These are phyloP conservation scores for Macroramphosus scolopax DNA, from an alignment of 2,797 vertebrate genomes.

Conservation along the genomic window DNA sequence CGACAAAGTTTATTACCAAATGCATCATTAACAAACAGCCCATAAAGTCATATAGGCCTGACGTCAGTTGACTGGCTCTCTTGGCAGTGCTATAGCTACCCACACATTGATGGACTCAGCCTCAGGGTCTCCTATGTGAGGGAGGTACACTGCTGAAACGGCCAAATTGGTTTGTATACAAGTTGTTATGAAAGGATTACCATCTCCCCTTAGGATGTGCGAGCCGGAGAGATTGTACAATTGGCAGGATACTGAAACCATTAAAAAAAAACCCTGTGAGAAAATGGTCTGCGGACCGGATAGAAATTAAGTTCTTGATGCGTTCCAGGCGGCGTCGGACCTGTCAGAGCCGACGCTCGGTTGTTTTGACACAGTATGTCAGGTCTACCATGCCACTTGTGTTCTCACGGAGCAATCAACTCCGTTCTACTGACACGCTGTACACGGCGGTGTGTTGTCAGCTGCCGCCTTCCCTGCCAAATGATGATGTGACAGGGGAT, in stretches of 20 bases:
- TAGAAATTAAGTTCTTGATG: slow-evolving; percentile 34
- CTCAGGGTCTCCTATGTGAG: slow-evolving; percentile 63
- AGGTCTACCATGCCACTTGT: slow-evolving; percentile 30
- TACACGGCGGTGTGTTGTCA: slow-evolving; percentile 27
- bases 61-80: slow-evolving; percentile 54
- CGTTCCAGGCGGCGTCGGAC: slow-evolving; percentile 20
- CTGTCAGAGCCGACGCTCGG: slow-evolving; percentile 52
- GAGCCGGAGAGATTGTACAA: slow-evolving; percentile 65
- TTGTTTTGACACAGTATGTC: slow-evolving; percentile 51
- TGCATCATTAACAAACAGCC: slow-evolving; percentile 57
- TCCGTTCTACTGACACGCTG: slow-evolving; percentile 51
- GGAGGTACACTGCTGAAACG: slow-evolving; percentile 60
- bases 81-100: slow-evolving; percentile 55
- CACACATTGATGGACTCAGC: slow-evolving; percentile 70
- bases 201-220: slow-evolving; percentile 68
- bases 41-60: slow-evolving; percentile 62
- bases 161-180: slow-evolving; percentile 76
- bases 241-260: slow-evolving; percentile 58
- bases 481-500: slow-evolving; percentile 48
- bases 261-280: slow-evolving; percentile 26
- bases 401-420: slow-evolving; percentile 47
- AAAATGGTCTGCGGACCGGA: slow-evolving; percentile 17
- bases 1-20: slow-evolving; percentile 58
- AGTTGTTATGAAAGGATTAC: slow-evolving; percentile 72
- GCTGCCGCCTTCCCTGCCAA: slow-evolving; percentile 46